A percentile compares a stretch with the other conserved stretches of the same genome.
phyloP scores from a whole-genome alignment of 2,113 vertebrate species.

The Salvator merianae region DNA sequence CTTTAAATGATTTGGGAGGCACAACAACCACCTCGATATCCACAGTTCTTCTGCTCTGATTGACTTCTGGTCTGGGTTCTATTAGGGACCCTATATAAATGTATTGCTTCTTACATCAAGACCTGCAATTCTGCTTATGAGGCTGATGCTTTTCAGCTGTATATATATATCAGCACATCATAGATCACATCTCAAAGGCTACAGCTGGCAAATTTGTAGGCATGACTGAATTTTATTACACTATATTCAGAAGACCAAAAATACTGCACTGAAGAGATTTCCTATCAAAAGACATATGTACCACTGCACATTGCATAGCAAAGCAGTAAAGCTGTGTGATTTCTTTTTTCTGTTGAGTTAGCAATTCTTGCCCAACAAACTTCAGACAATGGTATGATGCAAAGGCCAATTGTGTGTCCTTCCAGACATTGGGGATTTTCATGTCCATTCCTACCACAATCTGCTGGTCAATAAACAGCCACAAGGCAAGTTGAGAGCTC shows the following conservation, averaged over 20 bases:
- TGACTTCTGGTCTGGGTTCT: not conserved
- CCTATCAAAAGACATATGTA: not conserved
- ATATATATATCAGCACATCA: not conserved
- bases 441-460: not conserved
- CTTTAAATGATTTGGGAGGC: not conserved
- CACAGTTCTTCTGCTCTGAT: not conserved
- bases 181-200: not conserved
- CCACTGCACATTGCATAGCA: not conserved
- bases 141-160: not conserved
- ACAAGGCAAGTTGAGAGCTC: not conserved
- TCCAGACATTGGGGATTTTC: not conserved
- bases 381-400: not conserved
- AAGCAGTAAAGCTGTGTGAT: not conserved
- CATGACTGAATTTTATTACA: not conserved
- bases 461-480: not conserved
- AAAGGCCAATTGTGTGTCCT: not conserved
- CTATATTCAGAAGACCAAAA: not conserved
- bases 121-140: not conserved
- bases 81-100: not conserved
- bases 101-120: not conserved
- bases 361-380: not conserved
- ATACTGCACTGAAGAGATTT: not conserved
- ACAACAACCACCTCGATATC: not conserved
- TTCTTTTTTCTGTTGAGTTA: not conserved
- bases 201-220: not conserved